phyloP scores from a whole-genome alignment of 1,140 invertebrate species.

The Drosophila lowei region DNA sequence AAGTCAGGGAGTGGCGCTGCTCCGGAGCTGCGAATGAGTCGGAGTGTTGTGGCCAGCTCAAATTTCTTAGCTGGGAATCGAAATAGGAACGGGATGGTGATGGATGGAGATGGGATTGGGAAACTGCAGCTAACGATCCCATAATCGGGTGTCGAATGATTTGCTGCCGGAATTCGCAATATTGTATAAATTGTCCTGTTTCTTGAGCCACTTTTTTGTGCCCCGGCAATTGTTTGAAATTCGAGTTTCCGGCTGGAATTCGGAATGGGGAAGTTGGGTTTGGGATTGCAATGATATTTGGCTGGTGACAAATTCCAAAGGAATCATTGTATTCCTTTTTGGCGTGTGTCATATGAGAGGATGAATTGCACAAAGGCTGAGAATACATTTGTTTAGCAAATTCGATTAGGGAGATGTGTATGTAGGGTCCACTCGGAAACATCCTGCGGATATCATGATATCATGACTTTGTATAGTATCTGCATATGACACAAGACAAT shows the following conservation, averaged over 20 bases:
- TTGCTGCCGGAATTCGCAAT: slow-evolving; percentile 67
- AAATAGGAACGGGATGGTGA: neutral
- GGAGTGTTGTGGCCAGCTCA: slow-evolving; percentile 49
- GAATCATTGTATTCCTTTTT: slow-evolving; percentile 29
- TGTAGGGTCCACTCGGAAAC: no score
- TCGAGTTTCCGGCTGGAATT: slow-evolving; percentile 55
- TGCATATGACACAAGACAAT: slow-evolving; percentile 59
- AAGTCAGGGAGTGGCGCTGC: slow-evolving; percentile 41
- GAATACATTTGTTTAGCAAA: neutral
- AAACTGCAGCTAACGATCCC: slow-evolving; percentile 58
- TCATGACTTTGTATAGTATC: slow-evolving; percentile 9
- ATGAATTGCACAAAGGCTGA: slow-evolving; percentile 20
- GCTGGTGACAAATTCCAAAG: slow-evolving; percentile 17
- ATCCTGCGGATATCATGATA: neutral
- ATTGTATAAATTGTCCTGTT: slow-evolving; percentile 67
- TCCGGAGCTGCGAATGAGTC: slow-evolving; percentile 27
- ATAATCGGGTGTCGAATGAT: slow-evolving; percentile 66
- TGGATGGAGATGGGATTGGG: slow-evolving; percentile 10
- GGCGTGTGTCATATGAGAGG: slow-evolving; percentile 59
- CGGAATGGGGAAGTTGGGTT: slow-evolving; percentile 26
- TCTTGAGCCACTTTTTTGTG: slow-evolving; percentile 36
- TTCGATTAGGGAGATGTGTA: slow-evolving; percentile 20
- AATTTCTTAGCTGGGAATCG: slow-evolving; percentile 35
- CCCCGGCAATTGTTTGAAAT: slow-evolving; percentile 70
- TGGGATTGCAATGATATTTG: slow-evolving; percentile 4